Evolutionary conservation across 2,797 vertebrate species (phyloP), one percentile per base, ranked within the genome.

Genomic region (Perodicticus potto): DNA sequence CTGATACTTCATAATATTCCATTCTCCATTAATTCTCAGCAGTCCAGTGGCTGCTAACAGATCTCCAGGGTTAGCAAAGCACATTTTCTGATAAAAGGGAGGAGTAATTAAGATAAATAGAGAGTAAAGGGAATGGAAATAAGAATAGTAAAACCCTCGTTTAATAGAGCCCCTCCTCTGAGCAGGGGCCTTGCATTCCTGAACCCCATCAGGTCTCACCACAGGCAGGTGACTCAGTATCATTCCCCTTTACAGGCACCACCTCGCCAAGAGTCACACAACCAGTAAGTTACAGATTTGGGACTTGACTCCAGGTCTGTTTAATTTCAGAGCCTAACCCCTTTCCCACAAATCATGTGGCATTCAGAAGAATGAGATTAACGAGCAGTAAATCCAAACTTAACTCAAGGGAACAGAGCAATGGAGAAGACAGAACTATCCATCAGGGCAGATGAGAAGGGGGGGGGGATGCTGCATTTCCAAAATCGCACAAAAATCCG

Each of bases 281-380:
- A 61, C n/a, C 78, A 67, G 45, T 1, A 61, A 86, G 59, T 19
- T 83, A 67, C 72, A 57, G 76, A 91, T 69, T 65, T 43, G 83
- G 77, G 61, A 77, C 29, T 74, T 94, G 78, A 96, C 86, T 40
- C 19, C 27, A 45, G 23, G 11, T 86, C 45, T 94, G 34, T 49
- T 97, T 94, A 32, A 86, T 83, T 89, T 94, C 16, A 86, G 91
- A 91, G 37, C 59, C 53, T 95, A 82, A 91, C 86, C 10, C 2
- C 59, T 77, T 69, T 69, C 40, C 83, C 80, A 96, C 67, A 96
- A 97, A 96, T 94, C 95, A 96, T 43, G 9, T 55, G 12, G 55
- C 59, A 77, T 93, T 96, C 94, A 57, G 82, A 88, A 65, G 12
- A 11, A 93, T 69, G 55, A 78, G 34, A 59, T 95, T 86, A 84